Percentiles rank a stretch among this genome's conserved stretches.
Conservation (phyloP, 92 coral and sea anemone species). For the Porites evermanni region DNA sequence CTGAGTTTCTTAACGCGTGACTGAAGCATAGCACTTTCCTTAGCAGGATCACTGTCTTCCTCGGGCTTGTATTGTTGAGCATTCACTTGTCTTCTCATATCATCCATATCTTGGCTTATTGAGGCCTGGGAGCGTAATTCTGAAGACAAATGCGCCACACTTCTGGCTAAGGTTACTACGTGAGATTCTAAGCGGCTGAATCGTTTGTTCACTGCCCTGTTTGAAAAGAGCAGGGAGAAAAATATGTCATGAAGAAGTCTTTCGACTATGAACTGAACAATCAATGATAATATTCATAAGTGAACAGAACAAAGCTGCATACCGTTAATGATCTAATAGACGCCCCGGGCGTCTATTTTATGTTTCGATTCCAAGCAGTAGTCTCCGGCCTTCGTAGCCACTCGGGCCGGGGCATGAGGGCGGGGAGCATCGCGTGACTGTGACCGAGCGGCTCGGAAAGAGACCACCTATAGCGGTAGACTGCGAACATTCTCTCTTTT, state of each 20-base stretch:
- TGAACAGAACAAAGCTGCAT: no score
- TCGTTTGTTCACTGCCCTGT: conserved; percentile 91
- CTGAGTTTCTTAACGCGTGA: conserved; percentile 82
- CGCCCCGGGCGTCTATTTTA: no score
- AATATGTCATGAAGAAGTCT: background rate
- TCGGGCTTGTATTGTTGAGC: conserved; percentile 58
- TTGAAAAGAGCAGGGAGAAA: background rate
- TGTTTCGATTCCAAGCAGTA: no score
- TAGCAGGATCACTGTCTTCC: conserved; percentile 40
- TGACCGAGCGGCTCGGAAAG: no score
- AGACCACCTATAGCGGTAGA: no score
- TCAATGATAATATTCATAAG: no score
- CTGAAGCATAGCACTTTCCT: conserved; percentile 50
- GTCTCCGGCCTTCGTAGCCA: no score
- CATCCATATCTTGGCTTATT: conserved; percentile 84
- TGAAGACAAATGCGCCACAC: conserved; percentile 92
- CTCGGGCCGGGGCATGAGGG: no score
- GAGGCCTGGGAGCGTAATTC: conserved; percentile 96
- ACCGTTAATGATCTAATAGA: no score
- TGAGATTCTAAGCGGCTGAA: conserved; percentile 94
- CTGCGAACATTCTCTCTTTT: no score
- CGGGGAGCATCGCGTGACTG: no score
- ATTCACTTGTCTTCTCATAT: conserved; percentile 81
- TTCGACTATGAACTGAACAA: no score
- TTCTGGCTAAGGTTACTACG: conserved; percentile 94